A percentile compares a stretch with the other conserved stretches of the same genome.
Evolutionary conservation across 1,140 invertebrate genomes (phyloP).

Genomic region (Cyclargus thomasi): DNA sequence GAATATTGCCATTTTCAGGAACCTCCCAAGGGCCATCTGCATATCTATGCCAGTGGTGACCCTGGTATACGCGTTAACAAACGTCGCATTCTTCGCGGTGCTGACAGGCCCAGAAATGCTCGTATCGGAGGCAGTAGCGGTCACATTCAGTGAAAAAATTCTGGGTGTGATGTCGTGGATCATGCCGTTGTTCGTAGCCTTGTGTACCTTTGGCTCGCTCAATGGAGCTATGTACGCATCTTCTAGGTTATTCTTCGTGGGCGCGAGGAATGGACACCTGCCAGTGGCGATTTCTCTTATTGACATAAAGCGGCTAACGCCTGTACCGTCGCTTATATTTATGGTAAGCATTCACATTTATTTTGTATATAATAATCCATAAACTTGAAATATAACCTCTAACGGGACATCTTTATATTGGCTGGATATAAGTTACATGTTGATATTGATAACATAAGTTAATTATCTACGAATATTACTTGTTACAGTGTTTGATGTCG

Average conservation of each 20-base stretch:
- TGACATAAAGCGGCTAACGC: conserved; percentile 89
- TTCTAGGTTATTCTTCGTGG: conserved; percentile 92
- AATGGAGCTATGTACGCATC: conserved; percentile 94
- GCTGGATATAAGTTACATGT: too few species aligned
- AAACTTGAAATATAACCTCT: too few species aligned
- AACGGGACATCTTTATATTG: too few species aligned
- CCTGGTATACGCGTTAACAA: conserved; percentile 90
- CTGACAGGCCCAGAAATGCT: conserved; percentile 86
- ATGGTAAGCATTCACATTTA: conserved; percentile 79
- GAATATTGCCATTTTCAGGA: conserved; percentile 77
- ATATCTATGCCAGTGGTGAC: conserved; percentile 95
- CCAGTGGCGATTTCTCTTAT: conserved; percentile 92
- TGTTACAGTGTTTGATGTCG: conserved; percentile 86
- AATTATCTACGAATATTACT: conserved; percentile 24
- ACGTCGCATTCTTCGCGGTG: conserved; percentile 93
- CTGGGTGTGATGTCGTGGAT: conserved; percentile 87
- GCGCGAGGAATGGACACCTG: conserved; percentile 92
- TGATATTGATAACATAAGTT: too few species aligned
- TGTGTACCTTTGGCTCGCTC: conserved; percentile 90
- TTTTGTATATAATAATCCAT: not conserved
- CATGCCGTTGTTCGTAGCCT: conserved; percentile 91
- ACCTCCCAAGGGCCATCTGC: conserved; percentile 91
- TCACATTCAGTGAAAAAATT: conserved; percentile 91
- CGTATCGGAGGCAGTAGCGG: conserved; percentile 91
- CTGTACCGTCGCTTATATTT: conserved; percentile 92